Base-by-base conservation (phyloP, 1,140 invertebrate species). In the Ips typographus region DNA sequence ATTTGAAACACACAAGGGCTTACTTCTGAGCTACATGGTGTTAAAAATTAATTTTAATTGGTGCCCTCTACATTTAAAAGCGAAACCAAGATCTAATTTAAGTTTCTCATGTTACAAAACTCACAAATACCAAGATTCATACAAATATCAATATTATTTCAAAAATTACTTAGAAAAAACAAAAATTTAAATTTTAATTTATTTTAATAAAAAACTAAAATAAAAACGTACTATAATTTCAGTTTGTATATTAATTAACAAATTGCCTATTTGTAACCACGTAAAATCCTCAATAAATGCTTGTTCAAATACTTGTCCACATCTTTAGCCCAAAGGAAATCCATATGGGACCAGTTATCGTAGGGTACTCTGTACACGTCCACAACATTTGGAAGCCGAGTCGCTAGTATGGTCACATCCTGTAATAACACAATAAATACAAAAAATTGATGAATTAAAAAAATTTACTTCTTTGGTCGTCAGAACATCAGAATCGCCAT, bases 401-500 rank as follows among this genome's bases (percentile, higher is more conserved):
- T 68, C 5, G 60, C 47, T 40, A 72, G 37, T 56, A 64, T 49
- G 42, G 39, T 56, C 4, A 72, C 60, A 56, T 64, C 66, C 71
- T 60, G 52, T 55, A 37, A 40, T 42, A 59, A 59, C 39, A 59
- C 8, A 59, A 2, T 59, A 7, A 40, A 59, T 40, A 40, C 37
- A 8, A 3, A 40, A 40, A 2, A 40, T 7, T 42, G 0, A 59
- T 59, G 2, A 58, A 58, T 22, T 2, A 22, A 8, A 6, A 56
- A 22, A 8, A 1, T n/a, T 63, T 58, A 70, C 79, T 7, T 65
- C 68, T 52, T 68, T 42, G 42, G 65, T 56, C 4, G 58, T 0
- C 6, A 84, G 60, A 4, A 73, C 75, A 73, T 87, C 85, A 66
- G 83, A 82, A 7, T 80, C 55, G 40, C 79, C 80, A 72, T 82